phyloP scores from a whole-genome alignment of 2,113 vertebrate genomes.

The Stegastes partitus region DNA sequence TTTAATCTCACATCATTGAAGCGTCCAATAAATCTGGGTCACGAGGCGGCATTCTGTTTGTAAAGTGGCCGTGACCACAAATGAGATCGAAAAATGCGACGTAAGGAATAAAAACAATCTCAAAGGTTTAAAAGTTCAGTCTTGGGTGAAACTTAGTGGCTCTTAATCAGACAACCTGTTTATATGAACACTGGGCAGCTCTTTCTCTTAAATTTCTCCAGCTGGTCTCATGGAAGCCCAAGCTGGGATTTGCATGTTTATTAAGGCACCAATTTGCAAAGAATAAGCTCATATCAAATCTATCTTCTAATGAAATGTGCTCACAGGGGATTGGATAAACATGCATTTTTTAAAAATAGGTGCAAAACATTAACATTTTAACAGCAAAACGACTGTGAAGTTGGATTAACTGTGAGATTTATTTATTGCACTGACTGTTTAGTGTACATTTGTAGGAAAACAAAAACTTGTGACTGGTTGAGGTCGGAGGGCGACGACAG shows the following conservation, averaged over 20 bases:
- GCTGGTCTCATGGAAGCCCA: slow-evolving; percentile 4
- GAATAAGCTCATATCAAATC: background rate
- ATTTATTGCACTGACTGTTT: background rate
- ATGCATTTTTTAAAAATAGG: background rate
- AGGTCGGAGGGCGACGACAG: background rate
- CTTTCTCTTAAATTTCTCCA: slow-evolving; percentile 3
- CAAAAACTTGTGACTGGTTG: background rate
- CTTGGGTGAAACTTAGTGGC: too few relatives aligned
- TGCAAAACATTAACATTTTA: too few relatives aligned
- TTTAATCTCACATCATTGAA: background rate
- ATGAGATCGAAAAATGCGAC: background rate
- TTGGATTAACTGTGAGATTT: too few relatives aligned
- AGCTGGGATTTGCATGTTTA: slow-evolving; percentile 20
- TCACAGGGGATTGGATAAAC: slow-evolving; percentile 4
- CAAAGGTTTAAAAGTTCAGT: too few relatives aligned
- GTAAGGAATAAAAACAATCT: too few relatives aligned
- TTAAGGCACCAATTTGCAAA: background rate
- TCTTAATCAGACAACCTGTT: background rate
- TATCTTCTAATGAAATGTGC: background rate
- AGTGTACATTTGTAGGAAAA: background rate
- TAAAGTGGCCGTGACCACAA: too few relatives aligned
- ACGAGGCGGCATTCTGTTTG: too few relatives aligned
- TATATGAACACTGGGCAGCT: background rate
- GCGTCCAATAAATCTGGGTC: slow-evolving; percentile 2
- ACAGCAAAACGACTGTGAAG: too few relatives aligned